Conservation (phyloP, 2,113 vertebrate genomes). For the Atrichornis clamosus region DNA sequence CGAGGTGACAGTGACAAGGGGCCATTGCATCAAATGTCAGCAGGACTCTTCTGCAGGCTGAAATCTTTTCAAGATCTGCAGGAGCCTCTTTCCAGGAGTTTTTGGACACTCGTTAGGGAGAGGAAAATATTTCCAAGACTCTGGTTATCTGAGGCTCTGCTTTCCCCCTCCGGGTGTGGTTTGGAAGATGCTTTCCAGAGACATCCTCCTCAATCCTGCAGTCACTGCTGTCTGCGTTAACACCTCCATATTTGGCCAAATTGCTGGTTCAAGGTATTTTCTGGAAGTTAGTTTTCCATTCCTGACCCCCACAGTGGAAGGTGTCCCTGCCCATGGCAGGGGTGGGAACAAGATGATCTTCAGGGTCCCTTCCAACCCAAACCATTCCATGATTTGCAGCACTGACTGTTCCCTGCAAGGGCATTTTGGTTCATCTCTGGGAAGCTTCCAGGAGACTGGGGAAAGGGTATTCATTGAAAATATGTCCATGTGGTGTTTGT, state of each 20-base stretch:
- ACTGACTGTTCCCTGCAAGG: background rate
- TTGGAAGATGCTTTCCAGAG: conserved; percentile 23
- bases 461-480: background rate
- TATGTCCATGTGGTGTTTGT: background rate
- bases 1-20: background rate
- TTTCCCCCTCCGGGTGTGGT: conserved; percentile 6
- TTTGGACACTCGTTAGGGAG: background rate
- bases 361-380: background rate
- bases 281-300: background rate
- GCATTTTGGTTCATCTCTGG: background rate
- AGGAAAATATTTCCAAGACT: background rate
- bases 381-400: background rate
- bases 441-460: background rate
- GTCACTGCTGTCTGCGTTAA: background rate
- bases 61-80: background rate
- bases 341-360: background rate
- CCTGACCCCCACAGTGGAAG: background rate
- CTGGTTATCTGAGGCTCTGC: background rate
- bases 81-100: background rate
- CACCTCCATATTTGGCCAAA: background rate
- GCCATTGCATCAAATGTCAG: background rate
- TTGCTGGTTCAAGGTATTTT: background rate
- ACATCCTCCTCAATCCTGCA: background rate
- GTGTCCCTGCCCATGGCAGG: background rate
- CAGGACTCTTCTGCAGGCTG: background rate